Evolutionary conservation across 1,140 invertebrate species (phyloP).

Genomic region (Calephelis nemesis): DNA sequence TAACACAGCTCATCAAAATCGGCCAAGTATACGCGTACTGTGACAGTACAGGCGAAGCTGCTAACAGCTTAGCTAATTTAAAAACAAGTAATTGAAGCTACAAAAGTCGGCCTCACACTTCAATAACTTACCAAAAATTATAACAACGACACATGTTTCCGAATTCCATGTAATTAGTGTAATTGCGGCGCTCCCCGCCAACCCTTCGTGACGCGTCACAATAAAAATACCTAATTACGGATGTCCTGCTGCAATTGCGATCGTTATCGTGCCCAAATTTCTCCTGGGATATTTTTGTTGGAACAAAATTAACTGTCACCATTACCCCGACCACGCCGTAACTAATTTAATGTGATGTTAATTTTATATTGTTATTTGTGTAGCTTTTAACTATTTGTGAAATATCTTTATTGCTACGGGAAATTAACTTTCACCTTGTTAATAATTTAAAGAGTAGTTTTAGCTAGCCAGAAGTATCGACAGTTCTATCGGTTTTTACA

Average conservation of each 20-base stretch:
- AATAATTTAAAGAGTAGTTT: too few relatives aligned
- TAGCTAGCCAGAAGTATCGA: too few relatives aligned
- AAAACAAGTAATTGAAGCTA: too few relatives aligned
- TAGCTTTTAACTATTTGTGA: too few relatives aligned
- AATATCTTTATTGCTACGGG: too few relatives aligned
- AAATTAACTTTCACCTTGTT: too few relatives aligned
- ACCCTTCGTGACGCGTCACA: slow-evolving; percentile 38
- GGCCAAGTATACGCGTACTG: too few relatives aligned
- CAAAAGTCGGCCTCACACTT: background rate
- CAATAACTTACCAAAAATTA: background rate
- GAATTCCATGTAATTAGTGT: slow-evolving; percentile 34
- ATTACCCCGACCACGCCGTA: slow-evolving; percentile 17
- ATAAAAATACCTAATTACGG: slow-evolving; percentile 43
- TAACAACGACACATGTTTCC: slow-evolving; percentile 29
- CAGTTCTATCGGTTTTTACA: too few relatives aligned
- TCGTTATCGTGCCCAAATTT: slow-evolving; percentile 37
- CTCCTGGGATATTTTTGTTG: slow-evolving; percentile 38
- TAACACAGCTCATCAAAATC: too few relatives aligned
- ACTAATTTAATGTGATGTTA: background rate
- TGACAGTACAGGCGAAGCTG: too few relatives aligned
- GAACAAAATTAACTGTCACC: slow-evolving; percentile 28
- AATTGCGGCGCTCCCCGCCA: slow-evolving; percentile 32
- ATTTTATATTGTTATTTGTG: background rate
- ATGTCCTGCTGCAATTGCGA: slow-evolving; percentile 37
- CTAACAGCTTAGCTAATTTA: too few relatives aligned